Percentiles rank a stretch among this genome's conserved stretches.
Evolutionary conservation across 2,888 invertebrate species (phyloP).

Genomic region (Cephus runcator): DNA sequence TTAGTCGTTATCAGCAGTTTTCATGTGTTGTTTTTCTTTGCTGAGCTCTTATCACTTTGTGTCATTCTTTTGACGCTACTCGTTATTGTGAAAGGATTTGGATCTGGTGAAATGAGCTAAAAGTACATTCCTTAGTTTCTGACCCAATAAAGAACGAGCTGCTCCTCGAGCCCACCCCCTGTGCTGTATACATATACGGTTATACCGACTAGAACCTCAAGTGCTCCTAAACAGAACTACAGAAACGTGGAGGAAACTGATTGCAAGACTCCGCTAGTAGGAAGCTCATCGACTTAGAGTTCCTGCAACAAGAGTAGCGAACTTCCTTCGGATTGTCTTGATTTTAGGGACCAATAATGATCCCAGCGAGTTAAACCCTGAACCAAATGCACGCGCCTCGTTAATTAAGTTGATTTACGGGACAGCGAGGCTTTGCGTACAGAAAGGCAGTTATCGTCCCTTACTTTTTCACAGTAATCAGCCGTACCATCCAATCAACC

Average conservation of each 20-base stretch:
- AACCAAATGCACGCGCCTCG: background rate
- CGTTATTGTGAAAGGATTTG: background rate
- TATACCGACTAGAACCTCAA: background rate
- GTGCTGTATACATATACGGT: background rate
- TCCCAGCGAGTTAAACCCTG: background rate
- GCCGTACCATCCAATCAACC: background rate
- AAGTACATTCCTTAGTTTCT: background rate
- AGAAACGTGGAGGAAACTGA: background rate
- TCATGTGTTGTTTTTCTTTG: background rate
- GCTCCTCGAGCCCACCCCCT: background rate
- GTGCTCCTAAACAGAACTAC: background rate
- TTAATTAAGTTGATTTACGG: slow-evolving; percentile 3
- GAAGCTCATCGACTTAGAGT: background rate
- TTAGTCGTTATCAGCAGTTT: background rate
- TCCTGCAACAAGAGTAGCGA: background rate
- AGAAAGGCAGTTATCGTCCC: background rate
- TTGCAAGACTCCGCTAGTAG: background rate
- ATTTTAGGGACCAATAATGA: background rate
- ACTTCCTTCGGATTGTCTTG: background rate
- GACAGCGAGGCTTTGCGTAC: background rate
- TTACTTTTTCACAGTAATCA: background rate
- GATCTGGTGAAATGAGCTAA: background rate
- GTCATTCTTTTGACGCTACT: background rate
- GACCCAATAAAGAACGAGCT: background rate
- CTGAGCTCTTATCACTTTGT: background rate